Evolutionary conservation across 2,113 vertebrate genomes (phyloP).

Genomic region (Tragelaphus strepsiceros): DNA sequence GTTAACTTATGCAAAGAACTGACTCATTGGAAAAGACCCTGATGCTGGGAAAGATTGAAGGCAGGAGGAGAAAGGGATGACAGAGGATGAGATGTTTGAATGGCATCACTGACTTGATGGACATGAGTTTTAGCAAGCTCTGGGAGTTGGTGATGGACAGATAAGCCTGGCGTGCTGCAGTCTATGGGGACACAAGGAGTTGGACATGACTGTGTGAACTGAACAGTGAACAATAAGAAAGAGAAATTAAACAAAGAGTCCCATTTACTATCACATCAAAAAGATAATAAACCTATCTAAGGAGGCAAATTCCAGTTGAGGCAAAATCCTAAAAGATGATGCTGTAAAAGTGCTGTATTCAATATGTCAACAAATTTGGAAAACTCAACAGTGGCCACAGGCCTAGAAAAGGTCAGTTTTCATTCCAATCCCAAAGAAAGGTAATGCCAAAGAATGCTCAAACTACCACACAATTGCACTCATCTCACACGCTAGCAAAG

Average conservation of each 20-base stretch:
- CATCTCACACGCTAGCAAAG: too few relatives aligned
- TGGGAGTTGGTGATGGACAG: neutral
- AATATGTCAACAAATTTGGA: neutral
- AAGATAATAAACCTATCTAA: neutral
- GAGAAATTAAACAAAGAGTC: neutral
- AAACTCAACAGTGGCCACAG: neutral
- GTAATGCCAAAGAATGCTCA: too few relatives aligned
- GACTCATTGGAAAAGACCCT: neutral
- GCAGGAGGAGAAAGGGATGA: neutral
- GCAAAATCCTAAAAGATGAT: neutral
- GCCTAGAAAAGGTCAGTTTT: neutral
- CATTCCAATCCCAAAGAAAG: too few relatives aligned
- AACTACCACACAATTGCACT: too few relatives aligned
- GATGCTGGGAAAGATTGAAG: neutral
- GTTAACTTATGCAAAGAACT: neutral
- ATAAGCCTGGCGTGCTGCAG: rapidly evolving
- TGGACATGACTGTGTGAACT: neutral
- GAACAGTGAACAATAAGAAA: neutral
- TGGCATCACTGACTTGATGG: rapidly evolving
- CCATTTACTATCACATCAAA: neutral
- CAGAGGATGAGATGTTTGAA: neutral
- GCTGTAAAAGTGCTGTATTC: neutral
- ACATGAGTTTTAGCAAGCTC: neutral
- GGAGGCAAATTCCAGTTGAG: neutral
- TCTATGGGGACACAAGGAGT: neutral